Evolutionary conservation across 2,888 invertebrate species (phyloP).

Genomic region (Mythimna vitellina): DNA sequence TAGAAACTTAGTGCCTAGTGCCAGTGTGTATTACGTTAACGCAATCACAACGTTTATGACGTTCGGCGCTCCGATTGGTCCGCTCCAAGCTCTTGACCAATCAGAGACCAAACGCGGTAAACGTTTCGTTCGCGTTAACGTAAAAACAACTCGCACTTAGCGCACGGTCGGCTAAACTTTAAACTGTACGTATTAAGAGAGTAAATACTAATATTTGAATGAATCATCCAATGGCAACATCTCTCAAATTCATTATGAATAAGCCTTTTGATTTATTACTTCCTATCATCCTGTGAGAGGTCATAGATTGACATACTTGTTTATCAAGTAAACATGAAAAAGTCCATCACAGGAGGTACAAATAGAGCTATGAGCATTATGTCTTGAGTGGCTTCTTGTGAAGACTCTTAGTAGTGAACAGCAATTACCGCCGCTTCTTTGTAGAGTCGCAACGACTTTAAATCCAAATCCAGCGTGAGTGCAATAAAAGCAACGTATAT

Average conservation of each 20-base stretch:
- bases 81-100: too few relatives aligned
- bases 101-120: too few relatives aligned
- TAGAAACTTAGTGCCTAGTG: background rate
- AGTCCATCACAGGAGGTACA: background rate
- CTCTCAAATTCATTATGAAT: background rate
- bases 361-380: background rate
- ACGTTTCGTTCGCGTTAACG: too few relatives aligned
- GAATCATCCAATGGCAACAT: background rate
- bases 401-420: slow-evolving; percentile 8
- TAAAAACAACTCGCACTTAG: too few relatives aligned
- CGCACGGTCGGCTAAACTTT: background rate
- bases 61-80: too few relatives aligned
- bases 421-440: slow-evolving; percentile 75
- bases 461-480: slow-evolving; percentile 71
- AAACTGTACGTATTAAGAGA: background rate
- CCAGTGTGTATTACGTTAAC: too few relatives aligned
- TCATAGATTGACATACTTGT: background rate
- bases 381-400: background rate
- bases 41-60: too few relatives aligned
- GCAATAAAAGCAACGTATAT: slow-evolving; percentile 71
- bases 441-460: slow-evolving; percentile 68
- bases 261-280: background rate
- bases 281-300: too few relatives aligned
- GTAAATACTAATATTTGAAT: background rate
- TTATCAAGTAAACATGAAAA: background rate